Percentiles rank a stretch among this genome's conserved stretches.
phyloP scores from a whole-genome alignment of 1,140 invertebrate genomes.

The Chelonus insularis region DNA sequence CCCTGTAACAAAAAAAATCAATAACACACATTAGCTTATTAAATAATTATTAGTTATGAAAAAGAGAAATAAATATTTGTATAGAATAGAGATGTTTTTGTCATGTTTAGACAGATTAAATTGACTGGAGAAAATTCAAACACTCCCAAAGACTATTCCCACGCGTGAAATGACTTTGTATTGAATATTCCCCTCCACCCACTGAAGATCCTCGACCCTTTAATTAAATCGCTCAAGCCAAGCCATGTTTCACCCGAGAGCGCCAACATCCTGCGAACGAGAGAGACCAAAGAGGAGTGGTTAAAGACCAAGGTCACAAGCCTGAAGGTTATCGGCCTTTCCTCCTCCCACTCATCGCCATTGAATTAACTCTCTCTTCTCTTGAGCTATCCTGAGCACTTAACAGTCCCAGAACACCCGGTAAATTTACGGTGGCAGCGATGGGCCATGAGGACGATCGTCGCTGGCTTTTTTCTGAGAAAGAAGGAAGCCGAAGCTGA shows the following conservation, averaged over 20 bases:
- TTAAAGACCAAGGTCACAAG: constrained; percentile 51
- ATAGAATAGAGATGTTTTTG: not conserved
- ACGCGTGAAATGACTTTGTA: constrained; percentile 17
- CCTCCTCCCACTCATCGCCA: constrained; percentile 10
- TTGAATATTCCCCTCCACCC: constrained; percentile 8
- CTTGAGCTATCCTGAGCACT: constrained; percentile 17
- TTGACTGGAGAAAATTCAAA: constrained; percentile 24
- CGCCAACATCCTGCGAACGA: constrained; percentile 29
- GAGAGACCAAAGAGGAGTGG: constrained; percentile 19
- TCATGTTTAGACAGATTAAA: constrained; percentile 14
- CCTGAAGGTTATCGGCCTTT: constrained; percentile 49
- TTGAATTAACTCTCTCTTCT: constrained; percentile 10
- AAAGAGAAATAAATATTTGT: not conserved
- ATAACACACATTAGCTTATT: constrained; percentile 26
- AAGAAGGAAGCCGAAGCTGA: constrained; percentile 7
- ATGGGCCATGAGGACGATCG: constrained; percentile 6
- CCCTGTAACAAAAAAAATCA: constrained; percentile 57
- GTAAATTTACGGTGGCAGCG: constrained; percentile 35
- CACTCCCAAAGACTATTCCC: constrained; percentile 18
- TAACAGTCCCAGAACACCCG: constrained; percentile 16
- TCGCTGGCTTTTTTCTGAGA: constrained; percentile 8
- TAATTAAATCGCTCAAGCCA: constrained; percentile 45
- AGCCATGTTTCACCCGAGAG: constrained; percentile 40
- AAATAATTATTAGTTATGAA: too few species aligned
- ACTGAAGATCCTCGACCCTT: constrained; percentile 33